Evolutionary conservation across 2,888 invertebrate species (phyloP), one percentile per base, ranked within the genome.

Genomic region (Stomorhina lunata): DNA sequence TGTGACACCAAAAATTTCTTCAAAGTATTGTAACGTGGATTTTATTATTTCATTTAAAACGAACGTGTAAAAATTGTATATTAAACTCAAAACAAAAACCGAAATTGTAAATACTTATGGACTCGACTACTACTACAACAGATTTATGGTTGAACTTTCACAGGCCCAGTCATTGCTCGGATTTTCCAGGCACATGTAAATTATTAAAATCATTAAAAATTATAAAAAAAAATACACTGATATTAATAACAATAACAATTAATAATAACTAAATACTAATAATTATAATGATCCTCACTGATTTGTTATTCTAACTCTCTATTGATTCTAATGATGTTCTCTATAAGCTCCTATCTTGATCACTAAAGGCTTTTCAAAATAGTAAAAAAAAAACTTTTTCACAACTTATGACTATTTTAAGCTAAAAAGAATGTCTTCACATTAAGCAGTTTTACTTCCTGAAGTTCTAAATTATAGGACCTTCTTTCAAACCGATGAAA

Each of bases 151-250:
- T 72, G 48, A 82, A 76, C 72, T 50, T 82, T 43, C 79, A 75
- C 82, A 59, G 79, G 69, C 75, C 82, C 75, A 82, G 82, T 66
- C 75, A 82, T 61, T 82, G 75, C 61, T 61, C 59, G 75, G 82
- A 82, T 20, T 82, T 82, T 75, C 79, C 82, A 76, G 75, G 66
- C 75, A 79, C 75, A 76, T 82, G 79, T 82, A 82, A 81, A 50
- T 69, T 65, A 34, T 77, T 59, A 37, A n/a, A 43, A n/a, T n/a
- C n/a, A 27, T 2, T 45, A 40, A 20, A 61, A 43, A 15, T 15
- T 50, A 25, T 15, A 40, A 17, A 57, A 48, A 22, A n/a, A 37
- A n/a, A 66, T 37, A n/a, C 32, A 57, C 6, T 15, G 29, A 37
- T 29, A 22, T 12, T 43, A 15, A 43, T n/a, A 15, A 55, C n/a